phyloP scores from a whole-genome alignment of 2,113 vertebrate genomes.

The Budorcas taxicolor region DNA sequence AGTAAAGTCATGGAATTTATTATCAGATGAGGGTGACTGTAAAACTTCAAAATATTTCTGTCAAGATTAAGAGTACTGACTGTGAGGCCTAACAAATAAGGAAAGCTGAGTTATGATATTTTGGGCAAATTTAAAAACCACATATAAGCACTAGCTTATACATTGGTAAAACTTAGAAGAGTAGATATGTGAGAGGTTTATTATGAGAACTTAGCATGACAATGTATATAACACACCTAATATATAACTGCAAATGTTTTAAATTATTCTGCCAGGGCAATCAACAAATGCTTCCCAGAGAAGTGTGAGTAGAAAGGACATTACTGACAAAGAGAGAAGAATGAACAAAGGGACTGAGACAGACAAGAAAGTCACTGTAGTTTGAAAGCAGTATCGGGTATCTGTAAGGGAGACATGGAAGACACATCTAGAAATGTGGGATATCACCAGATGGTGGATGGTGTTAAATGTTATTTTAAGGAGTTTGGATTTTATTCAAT shows the following conservation, averaged over 20 bases:
- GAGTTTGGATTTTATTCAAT: constrained; percentile 62
- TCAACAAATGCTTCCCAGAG: neutral
- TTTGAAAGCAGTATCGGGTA: neutral
- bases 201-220: neutral
- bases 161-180: neutral
- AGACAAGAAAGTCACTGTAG: neutral
- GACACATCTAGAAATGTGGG: neutral
- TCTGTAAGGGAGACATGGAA: constrained; percentile 34
- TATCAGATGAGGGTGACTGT: neutral
- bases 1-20: neutral
- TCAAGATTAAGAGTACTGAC: neutral
- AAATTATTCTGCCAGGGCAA: constrained; percentile 2
- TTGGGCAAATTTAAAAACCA: neutral
- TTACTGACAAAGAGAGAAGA: neutral
- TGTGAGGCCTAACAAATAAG: neutral
- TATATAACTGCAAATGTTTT: neutral
- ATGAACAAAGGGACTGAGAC: neutral
- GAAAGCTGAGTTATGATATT: neutral
- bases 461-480: constrained; percentile 67
- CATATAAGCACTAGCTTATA: neutral
- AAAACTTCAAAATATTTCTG: constrained; percentile 18
- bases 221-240: neutral
- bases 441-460: constrained; percentile 57
- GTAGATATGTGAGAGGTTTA: neutral
- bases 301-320: neutral